Percentiles rank a stretch among this genome's conserved stretches.
These are phyloP conservation scores for Drosophila arawakana DNA, from an alignment of 1,140 invertebrate species.

Conservation along the genomic window DNA sequence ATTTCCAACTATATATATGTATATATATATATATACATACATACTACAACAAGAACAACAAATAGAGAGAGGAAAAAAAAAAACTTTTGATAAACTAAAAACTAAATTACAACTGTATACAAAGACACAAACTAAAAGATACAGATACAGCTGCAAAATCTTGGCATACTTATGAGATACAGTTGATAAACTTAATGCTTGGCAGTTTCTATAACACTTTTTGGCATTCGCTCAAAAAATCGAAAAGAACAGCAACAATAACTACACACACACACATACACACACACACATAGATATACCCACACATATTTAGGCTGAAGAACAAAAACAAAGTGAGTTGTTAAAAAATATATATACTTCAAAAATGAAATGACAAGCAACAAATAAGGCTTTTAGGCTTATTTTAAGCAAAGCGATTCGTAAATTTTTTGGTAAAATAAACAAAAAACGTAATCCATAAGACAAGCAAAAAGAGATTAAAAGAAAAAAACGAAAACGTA, in stretches of 20 bases:
- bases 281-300: constrained; percentile 42
- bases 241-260: not conserved
- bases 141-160: constrained; percentile 17
- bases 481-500: constrained; percentile 36
- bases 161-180: constrained; percentile 1
- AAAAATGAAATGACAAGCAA: constrained; percentile 32
- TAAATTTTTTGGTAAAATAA: constrained; percentile 61
- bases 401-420: constrained; percentile 60
- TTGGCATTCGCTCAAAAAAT: constrained; percentile 23
- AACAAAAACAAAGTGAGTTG: constrained; percentile 48
- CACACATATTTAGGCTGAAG: constrained; percentile 38
- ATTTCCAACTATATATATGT: constrained; percentile 49
- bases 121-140: constrained; percentile 21
- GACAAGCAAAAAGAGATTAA: constrained; percentile 54
- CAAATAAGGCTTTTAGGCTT: constrained; percentile 61
- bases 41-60: constrained; percentile 21
- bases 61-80: not conserved
- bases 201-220: constrained; percentile 31
- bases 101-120: constrained; percentile 30
- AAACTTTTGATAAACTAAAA: constrained; percentile 59
- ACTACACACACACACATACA: constrained; percentile 41
- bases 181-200: constrained; percentile 29
- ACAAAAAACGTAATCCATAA: constrained; percentile 51
- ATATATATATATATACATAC: constrained; percentile 27
- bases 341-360: constrained; percentile 46